Base-by-base conservation (phyloP, 2,888 invertebrate species). In the Agriotes lineatus region DNA sequence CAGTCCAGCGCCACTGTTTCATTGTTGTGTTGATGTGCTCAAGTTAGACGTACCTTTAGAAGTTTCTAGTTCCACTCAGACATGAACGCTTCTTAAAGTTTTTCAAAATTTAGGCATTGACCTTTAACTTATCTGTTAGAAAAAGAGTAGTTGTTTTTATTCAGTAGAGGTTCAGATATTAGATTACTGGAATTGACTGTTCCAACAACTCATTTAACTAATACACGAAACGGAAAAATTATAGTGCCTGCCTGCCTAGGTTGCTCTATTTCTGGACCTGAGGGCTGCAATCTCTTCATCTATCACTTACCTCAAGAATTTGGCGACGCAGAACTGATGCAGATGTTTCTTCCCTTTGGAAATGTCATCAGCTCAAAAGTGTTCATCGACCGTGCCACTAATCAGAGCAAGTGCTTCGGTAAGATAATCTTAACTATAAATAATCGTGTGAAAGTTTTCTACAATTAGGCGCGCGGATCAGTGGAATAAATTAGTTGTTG, bases 331-430 rank as follows among this genome's bases (percentile, higher is more conserved):
- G 99, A 99, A 87, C 91, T 99, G 84, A 98, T 98, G 93, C 98
- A 99, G 89, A 99, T 99, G 99, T 99, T 99, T 88, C 90, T 98
- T 85, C 98, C 99, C 74, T 99, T 99, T 85, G 99, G 99, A 81
- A 97, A 96, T 86, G 98, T 99, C 84, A 98, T 99, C 88, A 97
- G 97, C 88, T 98, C 99, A 86, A 99, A 99, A 90, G 99, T 99
- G 80, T 99, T 99, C 89, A 98, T 99, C 85, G 99, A 99, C 87
- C 93, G 99, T 81, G 99, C 98, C 85, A 99, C 99, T 83, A 99
- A 99, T 87, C 99, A 99, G 89, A 98, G 98, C 91, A 99, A 99
- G 90, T 99, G 99, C 89, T 99, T 99, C 87, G 99, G 99, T 99
- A 88, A 90, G 95, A 87, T 74, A 16, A 14, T 33, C n/a, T 39